phyloP scores from a whole-genome alignment of 2,113 vertebrate genomes.

The Rhynchopsitta pachyrhyncha region DNA sequence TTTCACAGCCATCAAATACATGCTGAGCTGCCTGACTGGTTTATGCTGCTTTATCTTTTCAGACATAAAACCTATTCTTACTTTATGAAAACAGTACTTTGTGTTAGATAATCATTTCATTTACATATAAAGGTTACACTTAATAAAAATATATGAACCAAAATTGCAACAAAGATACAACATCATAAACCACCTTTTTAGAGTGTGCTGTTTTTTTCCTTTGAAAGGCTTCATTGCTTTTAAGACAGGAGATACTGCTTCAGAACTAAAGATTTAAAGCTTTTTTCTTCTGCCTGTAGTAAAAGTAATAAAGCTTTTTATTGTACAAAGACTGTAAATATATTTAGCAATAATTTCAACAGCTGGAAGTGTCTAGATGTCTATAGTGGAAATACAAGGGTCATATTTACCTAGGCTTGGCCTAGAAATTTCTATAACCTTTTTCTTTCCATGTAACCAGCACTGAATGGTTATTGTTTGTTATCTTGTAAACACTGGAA shows the following conservation, averaged over 20 bases:
- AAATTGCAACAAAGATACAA: slow-evolving; percentile 64
- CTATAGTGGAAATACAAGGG: slow-evolving; percentile 58
- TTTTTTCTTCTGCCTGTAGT: slow-evolving; percentile 69
- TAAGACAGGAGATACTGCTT: slow-evolving; percentile 70
- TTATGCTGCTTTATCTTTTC: slow-evolving; percentile 68
- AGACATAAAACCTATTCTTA: slow-evolving; percentile 66
- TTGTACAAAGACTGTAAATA: slow-evolving; percentile 74
- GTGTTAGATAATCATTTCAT: slow-evolving; percentile 74
- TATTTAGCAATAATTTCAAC: slow-evolving; percentile 75
- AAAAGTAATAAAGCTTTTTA: slow-evolving; percentile 76
- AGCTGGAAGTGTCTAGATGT: slow-evolving; percentile 63
- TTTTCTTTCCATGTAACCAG: not conserved
- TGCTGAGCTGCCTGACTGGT: slow-evolving; percentile 53
- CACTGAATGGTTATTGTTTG: not conserved
- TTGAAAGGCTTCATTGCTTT: slow-evolving; percentile 73
- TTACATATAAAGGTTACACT: slow-evolving; percentile 72
- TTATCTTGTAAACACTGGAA: slow-evolving; percentile 19
- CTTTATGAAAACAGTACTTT: slow-evolving; percentile 72
- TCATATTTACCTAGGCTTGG: slow-evolving; percentile 34
- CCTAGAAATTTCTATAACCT: slow-evolving; percentile 47
- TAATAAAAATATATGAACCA: slow-evolving; percentile 78
- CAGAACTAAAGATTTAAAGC: slow-evolving; percentile 76
- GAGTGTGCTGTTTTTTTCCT: slow-evolving; percentile 28
- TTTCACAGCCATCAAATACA: slow-evolving; percentile 71
- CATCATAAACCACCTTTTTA: slow-evolving; percentile 63